These are phyloP conservation scores for Macaca fascicularis DNA, from an alignment of 2,113 vertebrate genomes.

Conservation along the genomic window T2T-MFA8v1.1 NC_088391.1:81845501-81846000, in stretches of 20 bases:
- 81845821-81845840: background rate
- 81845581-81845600: background rate
- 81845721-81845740: background rate
- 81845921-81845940: background rate
- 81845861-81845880: background rate
- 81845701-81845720: background rate
- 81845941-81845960: background rate
- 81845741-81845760: background rate
- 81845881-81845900: background rate
- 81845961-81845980: background rate
- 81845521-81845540: background rate
- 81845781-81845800: background rate
- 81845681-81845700: background rate
- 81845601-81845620: background rate
- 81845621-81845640: background rate
- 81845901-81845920: background rate
- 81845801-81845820: background rate
- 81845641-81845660: background rate
- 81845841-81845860: background rate
- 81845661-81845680: background rate
- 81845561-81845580: background rate
- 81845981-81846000: background rate
- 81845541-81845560: background rate
- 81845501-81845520: background rate
- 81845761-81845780: background rate